A percentile compares a stretch with the other conserved stretches of the same genome.
These are phyloP conservation scores for Eulemur mongoz DNA, from an alignment of 2,797 vertebrate species.

Conservation along the genomic window DNA sequence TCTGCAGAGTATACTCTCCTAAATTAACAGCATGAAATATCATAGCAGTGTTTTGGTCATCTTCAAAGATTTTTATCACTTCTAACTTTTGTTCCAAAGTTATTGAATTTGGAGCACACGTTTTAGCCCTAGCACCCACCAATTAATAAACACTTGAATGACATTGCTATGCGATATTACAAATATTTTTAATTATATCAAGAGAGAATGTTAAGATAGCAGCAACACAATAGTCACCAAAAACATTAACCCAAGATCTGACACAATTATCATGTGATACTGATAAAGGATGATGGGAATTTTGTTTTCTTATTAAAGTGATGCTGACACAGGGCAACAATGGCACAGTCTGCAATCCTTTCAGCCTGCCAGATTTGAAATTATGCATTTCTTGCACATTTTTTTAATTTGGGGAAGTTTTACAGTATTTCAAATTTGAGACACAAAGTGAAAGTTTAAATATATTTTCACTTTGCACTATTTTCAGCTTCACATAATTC, in stretches of 20 bases:
- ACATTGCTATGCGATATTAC: neutral
- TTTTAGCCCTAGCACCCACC: neutral
- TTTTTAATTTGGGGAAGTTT: slow-evolving; percentile 11
- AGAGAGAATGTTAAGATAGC: neutral
- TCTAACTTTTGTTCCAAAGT: slow-evolving; percentile 43
- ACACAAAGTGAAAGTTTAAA: slow-evolving; percentile 50
- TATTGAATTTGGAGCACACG: neutral
- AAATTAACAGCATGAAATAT: neutral
- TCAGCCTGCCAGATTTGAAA: slow-evolving; percentile 18
- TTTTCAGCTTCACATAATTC: slow-evolving; percentile 48
- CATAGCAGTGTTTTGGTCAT: neutral
- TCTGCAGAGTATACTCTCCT: neutral
- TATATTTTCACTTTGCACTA: slow-evolving; percentile 38
- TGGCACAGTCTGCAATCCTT: neutral
- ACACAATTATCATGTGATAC: neutral
- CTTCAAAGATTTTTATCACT: slow-evolving; percentile 16
- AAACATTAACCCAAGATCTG: slow-evolving; percentile 33
- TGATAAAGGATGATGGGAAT: neutral
- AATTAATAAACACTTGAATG: slow-evolving; percentile 5
- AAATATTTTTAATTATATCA: slow-evolving; percentile 23
- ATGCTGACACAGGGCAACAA: neutral
- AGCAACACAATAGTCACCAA: neutral
- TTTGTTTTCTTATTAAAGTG: slow-evolving; percentile 14
- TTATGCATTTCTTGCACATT: neutral
- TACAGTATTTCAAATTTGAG: slow-evolving; percentile 56